Base-by-base conservation (phyloP, 2,888 invertebrate genomes). In the Melinaea marsaeus region DNA sequence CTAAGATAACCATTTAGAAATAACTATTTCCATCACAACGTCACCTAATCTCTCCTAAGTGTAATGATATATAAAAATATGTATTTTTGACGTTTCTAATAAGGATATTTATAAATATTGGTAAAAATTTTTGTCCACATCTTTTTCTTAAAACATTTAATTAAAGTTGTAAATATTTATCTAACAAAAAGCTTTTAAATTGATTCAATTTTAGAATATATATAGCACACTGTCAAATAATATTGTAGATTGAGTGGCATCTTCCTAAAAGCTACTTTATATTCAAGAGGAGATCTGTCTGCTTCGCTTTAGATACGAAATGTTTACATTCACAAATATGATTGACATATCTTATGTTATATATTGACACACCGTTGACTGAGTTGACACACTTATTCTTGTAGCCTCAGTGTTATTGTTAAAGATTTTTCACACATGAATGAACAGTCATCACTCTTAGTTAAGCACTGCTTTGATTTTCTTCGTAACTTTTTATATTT, bases 191-290 rank as follows among this genome's bases (percentile, higher is more conserved):
- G 32, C 32, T 51, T 51, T 48, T 48, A 48, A 13, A n/a, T 6
- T 11, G 46, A n/a, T 48, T 32, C 51, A 32, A 51, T 6, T 51
- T 51, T 51, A 51, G 32, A 48, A 51, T 9, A 32, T 9, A 9
- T 42, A 42, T 9, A 7, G 11, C 55, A 55, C 46, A 9, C 46
- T 22, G 42, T 60, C 13, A 51, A 51, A 48, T 55, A 35, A 62
- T 54, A 58, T 68, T 57, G 61, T 62, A 64, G 64, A 69, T 67
- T 63, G 65, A 63, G 64, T 63, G 58, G 51, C 51, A 11, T 51
- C 56, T 55, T 51, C 60, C 63, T 55, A 60, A 60, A 57, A 57
- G 60, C 69, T 64, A 51, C 57, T 67, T 67, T 59, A 59, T 65
- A 69, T 69, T 69, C 69, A 61, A 46, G 57, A 45, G 67, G 45